Conservation (phyloP, 2,113 vertebrate species). For the Neotoma lepida region DNA sequence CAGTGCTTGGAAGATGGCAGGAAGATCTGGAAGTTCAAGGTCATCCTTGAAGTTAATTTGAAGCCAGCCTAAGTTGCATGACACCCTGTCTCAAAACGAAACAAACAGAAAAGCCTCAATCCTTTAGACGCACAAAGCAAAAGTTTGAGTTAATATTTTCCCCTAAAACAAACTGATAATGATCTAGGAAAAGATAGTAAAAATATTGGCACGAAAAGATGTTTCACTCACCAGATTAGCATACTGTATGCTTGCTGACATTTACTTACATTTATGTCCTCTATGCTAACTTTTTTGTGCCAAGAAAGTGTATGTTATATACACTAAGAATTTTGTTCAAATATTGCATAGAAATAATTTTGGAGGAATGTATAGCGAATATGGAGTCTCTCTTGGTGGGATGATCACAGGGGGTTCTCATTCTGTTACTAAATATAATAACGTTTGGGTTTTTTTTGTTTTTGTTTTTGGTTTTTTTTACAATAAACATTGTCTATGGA, state of each 20-base stretch:
- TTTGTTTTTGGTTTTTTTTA: conserved; percentile 24
- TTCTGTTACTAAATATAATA: conserved; percentile 17
- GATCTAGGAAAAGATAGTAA: neutral
- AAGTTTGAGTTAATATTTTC: conserved; percentile 30
- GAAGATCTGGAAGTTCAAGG: neutral
- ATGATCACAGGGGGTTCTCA: neutral
- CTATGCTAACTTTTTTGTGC: neutral
- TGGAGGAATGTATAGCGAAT: neutral
- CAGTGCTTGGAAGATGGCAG: no score
- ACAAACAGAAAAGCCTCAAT: neutral
- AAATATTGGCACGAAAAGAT: neutral
- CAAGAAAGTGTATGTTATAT: neutral
- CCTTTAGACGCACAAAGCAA: conserved; percentile 13
- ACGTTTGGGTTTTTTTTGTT: neutral
- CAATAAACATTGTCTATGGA: neutral
- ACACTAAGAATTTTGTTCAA: conserved; percentile 28
- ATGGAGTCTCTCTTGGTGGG: neutral
- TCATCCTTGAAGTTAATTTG: neutral
- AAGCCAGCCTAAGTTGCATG: neutral
- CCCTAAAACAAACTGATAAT: conserved; percentile 8
- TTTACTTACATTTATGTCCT: neutral
- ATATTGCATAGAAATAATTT: neutral
- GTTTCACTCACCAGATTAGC: neutral
- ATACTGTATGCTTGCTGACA: neutral
- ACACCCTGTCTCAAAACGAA: neutral